phyloP scores from a whole-genome alignment of 2,113 vertebrate species.

The Rhinolophus ferrumequinum region DNA sequence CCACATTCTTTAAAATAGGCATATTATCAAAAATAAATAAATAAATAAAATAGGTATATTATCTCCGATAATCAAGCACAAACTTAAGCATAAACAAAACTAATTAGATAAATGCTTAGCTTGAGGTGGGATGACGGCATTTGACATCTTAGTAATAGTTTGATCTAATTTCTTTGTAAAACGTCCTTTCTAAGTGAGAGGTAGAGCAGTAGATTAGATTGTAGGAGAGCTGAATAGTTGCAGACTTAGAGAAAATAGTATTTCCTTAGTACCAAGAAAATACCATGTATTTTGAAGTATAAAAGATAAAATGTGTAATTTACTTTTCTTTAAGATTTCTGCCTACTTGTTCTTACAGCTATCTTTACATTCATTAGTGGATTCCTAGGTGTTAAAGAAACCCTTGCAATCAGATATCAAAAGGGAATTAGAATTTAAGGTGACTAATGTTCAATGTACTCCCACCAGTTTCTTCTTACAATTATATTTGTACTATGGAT shows the following conservation, averaged over 20 bases:
- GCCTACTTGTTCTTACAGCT: not conserved
- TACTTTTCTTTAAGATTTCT: not conserved
- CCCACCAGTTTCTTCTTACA: not conserved
- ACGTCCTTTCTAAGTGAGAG: not conserved
- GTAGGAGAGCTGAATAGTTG: not conserved
- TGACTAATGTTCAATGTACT: not conserved
- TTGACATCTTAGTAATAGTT: not conserved
- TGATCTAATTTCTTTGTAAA: not conserved
- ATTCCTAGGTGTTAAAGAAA: not conserved
- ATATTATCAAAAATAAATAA: not conserved
- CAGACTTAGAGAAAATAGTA: not conserved
- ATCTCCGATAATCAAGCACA: not conserved
- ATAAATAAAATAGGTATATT: not conserved
- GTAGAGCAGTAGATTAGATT: not conserved
- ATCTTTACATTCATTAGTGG: not conserved
- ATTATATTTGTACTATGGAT: not conserved
- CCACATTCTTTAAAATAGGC: not conserved
- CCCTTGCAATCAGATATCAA: not conserved
- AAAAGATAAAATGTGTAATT: not conserved
- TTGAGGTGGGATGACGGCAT: not conserved
- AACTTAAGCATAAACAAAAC: not conserved
- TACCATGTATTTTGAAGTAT: not conserved
- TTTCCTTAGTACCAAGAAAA: conserved; percentile 1
- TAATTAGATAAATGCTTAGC: not conserved
- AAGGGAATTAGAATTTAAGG: not conserved